Evolutionary conservation across 2,797 vertebrate genomes (phyloP), one percentile per base, ranked within the genome.

Genomic region (Bovichtus diacanthus): DNA sequence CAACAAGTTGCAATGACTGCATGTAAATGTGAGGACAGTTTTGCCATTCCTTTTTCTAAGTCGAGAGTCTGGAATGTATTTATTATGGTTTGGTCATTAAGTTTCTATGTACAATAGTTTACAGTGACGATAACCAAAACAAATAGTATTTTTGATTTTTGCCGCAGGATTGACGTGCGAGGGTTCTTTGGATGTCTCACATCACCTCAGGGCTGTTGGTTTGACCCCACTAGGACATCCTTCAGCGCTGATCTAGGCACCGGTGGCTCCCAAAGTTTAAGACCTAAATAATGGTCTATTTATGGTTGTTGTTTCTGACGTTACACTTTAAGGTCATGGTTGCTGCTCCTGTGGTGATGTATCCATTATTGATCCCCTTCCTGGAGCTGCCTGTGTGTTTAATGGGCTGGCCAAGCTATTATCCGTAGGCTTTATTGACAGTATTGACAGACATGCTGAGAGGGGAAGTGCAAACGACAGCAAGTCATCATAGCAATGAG

Each of bases 391-490:
- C 84, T 87, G 88, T 88, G 88, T 90, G 86, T 90, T 91, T 93
- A 92, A 93, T 94, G 89, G 91, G 89, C 85, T 78, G 80, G 81
- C 90, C 88, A 81, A 84, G 90, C 91, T 90, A 93, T 93, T 94
- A 93, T 90, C 92, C 83, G 73, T 84, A 87, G 91, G 91, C 89
- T 85, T 81, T 93, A 94, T 94, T 90, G 93, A 79, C 92, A 87
- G 85, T 92, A 93, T 94, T 85, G 93, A 94, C 90, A 90, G 71
- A 79, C 84, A 50, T 55, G 81, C 86, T 87, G 90, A 81, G 88
- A 89, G 90, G 76, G 91, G 88, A 93, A 92, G 92, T 91, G 86
- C 88, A 92, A 90, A 91, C 61, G 43, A 86, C 76, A 87, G 90
- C 81, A 85, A 87, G 88, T 86, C 87, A 88, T 82, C 79, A 72